Base-by-base conservation (phyloP, 2,888 invertebrate species). In the Carpatolechia fugitivella region DNA sequence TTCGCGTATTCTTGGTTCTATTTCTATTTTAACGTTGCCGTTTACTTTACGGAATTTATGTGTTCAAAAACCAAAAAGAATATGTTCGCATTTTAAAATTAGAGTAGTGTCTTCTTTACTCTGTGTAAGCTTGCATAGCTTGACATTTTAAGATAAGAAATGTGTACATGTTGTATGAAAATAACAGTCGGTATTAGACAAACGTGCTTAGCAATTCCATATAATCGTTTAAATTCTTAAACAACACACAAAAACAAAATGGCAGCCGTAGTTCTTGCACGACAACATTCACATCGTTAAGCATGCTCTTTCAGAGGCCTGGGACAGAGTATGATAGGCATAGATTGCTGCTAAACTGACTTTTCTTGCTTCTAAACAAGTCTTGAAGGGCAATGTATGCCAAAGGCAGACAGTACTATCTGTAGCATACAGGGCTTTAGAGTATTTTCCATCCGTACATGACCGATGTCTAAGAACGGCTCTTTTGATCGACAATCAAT, bases 401-500 rank as follows among this genome's bases (percentile, higher is more conserved):
- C 75, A 74, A 78, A 78, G 24, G 24, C 6, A 24, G 24, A 4
- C 24, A 24, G 24, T 24, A 24, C 3, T 24, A 3, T 3, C 24
- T 24, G 3, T 24, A 24, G 24, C 3, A 24, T 24, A 6, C 24
- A 24, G 24, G 24, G 6, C 24, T 24, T 24, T 6, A 79, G 66
- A 67, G 65, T 51, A 64, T 65, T 76, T 76, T 72, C 68, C 72
- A 70, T 74, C 72, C 74, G 68, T 76, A 78, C 75, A 73, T 76
- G 72, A 75, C 72, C 69, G 68, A 78, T 73, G 74, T 72, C 64
- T 74, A 59, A 63, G 68, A 63, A 70, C 79, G 80, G 79, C 70
- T 64, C 77, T 74, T 83, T 84, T 84, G 83, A 84, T 84, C 76
- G 66, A 66, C 75, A 72, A 81, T 85, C 81, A 82, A 82, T 83